Evolutionary conservation across 2,888 invertebrate species (phyloP), one percentile per base, ranked within the genome.

Genomic region (Melitaea athalia): DNA sequence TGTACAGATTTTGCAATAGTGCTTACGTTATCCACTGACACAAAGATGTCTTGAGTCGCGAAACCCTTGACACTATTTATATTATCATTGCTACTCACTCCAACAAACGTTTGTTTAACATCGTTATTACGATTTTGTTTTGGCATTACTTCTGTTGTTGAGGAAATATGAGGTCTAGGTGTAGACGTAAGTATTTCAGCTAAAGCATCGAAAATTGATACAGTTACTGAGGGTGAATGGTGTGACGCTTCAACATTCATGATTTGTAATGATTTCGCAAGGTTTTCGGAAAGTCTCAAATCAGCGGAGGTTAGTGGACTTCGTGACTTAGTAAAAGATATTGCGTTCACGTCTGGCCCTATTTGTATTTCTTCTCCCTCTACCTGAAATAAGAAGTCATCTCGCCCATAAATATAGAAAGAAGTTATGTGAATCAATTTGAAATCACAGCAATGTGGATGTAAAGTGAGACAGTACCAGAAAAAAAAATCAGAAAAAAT

Each of bases 121-220:
- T 88, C 88, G 76, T 81, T 87, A 81, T 84, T 85, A 80, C 77
- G 78, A 77, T 81, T 84, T 86, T 81, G 81, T 79, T 82, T 86
- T 82, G 85, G 84, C 74, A 80, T 80, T 83, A 85, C 85, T 86
- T 89, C 89, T 74, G 91, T 91, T 70, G 79, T 79, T 71, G 92
- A 86, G 74, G 91, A 81, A 81, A 87, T 86, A 72, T 77, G 77
- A 77, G 88, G 82, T 88, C 85, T 89, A 74, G 92, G 91, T 84
- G 93, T 92, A 62, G 93, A 93, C 75, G 92, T 93, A 76, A 94
- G 89, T 80, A 94, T 93, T 75, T 94, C 94, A 82, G 94, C 93
- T 83, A 94, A 81, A 82, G 94, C 94, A 86, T 93, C 93, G 77
- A 93, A 94, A 77, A 94, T 94, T 71, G 94, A 94, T 78, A 94